These are phyloP conservation scores for Entomyzon cyanotis DNA, from an alignment of 2,113 vertebrate genomes.

Conservation along the genomic window DNA sequence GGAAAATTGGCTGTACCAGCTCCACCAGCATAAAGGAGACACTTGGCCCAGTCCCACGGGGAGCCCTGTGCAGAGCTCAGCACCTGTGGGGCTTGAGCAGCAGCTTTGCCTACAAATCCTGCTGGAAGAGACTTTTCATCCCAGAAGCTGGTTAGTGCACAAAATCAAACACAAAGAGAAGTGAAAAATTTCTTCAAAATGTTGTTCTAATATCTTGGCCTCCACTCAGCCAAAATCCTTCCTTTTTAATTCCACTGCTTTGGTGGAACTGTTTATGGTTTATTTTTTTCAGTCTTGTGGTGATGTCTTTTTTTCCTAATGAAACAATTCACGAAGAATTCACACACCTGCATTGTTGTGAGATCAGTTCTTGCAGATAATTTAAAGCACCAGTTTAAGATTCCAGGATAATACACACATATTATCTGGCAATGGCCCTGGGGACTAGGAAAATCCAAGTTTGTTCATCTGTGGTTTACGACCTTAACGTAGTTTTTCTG, in stretches of 20 bases:
- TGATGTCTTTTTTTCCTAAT: neutral
- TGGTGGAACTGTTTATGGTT: neutral
- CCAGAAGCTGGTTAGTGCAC: neutral
- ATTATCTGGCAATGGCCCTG: neutral
- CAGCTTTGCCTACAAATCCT: neutral
- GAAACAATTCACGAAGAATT: constrained; percentile 2
- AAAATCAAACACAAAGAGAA: neutral
- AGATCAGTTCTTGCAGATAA: neutral
- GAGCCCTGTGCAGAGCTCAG: neutral
- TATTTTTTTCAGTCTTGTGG: neutral
- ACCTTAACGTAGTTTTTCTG: neutral
- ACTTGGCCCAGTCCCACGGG: rapidly evolving
- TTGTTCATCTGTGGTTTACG: neutral
- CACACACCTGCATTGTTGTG: neutral
- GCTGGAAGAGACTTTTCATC: neutral
- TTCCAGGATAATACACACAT: neutral
- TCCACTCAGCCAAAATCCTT: neutral
- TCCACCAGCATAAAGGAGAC: neutral
- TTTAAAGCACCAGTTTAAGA: neutral
- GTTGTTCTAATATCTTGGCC: neutral
- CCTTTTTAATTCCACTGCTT: neutral
- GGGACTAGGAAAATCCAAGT: neutral
- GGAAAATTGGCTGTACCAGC: neutral
- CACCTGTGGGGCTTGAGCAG: neutral
- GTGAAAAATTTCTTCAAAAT: neutral